Conservation (phyloP, 1,140 invertebrate species). For the Belonocnema kinseyi region DNA sequence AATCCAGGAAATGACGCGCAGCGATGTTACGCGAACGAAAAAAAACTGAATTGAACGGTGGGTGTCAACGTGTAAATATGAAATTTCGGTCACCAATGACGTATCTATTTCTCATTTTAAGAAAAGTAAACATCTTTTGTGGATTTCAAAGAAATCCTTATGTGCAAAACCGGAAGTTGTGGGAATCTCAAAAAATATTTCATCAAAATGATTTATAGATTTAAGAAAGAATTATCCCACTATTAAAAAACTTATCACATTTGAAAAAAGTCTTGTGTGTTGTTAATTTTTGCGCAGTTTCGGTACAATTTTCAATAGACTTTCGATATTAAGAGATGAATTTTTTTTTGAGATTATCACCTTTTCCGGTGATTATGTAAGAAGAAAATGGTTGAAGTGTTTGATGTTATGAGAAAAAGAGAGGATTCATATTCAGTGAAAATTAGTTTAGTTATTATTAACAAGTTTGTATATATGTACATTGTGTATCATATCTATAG, state of each 20-base stretch:
- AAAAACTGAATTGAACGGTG: slow-evolving; percentile 4
- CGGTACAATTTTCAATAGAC: no score
- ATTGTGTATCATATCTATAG: slow-evolving; percentile 74
- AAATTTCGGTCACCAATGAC: slow-evolving; percentile 8
- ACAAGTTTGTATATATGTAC: slow-evolving; percentile 75
- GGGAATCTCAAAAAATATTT: background rate
- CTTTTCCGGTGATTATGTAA: slow-evolving; percentile 1
- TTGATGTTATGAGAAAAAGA: slow-evolving; percentile 1
- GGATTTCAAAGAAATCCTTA: slow-evolving; percentile 22
- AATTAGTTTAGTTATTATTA: slow-evolving; percentile 56
- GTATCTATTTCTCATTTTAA: slow-evolving; percentile 22
- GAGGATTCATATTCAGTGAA: background rate
- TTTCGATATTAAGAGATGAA: no score
- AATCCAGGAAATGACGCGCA: slow-evolving; percentile 6
- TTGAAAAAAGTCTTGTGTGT: no score
- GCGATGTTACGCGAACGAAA: background rate
- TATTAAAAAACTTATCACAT: background rate
- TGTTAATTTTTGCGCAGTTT: no score
- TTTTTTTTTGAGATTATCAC: background rate
- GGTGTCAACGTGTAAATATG: slow-evolving; percentile 24
- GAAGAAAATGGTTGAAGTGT: slow-evolving; percentile 6
- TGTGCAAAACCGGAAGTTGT: slow-evolving; percentile 10
- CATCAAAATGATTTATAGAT: background rate
- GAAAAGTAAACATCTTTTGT: background rate
- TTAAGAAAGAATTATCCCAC: background rate